Conservation (phyloP, 2,113 vertebrate genomes). For the Anolis sagrei region DNA sequence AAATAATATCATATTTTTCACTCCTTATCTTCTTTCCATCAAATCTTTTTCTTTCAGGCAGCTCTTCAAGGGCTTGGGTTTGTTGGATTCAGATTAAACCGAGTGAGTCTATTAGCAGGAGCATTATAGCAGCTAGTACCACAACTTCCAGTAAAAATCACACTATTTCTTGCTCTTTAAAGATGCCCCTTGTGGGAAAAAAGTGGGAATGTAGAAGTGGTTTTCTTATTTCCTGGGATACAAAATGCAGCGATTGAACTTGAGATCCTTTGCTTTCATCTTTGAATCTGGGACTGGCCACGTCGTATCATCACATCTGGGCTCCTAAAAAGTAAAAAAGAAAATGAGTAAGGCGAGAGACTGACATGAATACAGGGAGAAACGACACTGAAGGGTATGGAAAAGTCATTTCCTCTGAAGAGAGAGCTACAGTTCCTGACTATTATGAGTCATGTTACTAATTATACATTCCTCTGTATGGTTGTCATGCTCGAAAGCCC, state of each 20-base stretch:
- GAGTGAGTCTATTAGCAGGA: background rate
- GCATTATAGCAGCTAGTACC: constrained; percentile 16
- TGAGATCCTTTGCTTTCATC: background rate
- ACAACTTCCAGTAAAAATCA: constrained; percentile 28
- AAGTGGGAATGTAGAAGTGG: constrained; percentile 6
- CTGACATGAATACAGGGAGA: constrained; percentile 20
- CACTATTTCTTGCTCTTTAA: constrained; percentile 28
- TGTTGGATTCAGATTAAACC: constrained; percentile 25
- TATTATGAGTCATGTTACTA: constrained; percentile 68
- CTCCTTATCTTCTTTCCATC: constrained; percentile 36
- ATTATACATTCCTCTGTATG: constrained; percentile 53
- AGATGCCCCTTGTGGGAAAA: constrained; percentile 31
- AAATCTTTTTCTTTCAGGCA: constrained; percentile 28
- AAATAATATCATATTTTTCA: constrained; percentile 17
- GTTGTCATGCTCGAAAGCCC: constrained; percentile 30
- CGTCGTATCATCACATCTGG: constrained; percentile 40
- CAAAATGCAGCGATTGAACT: constrained; percentile 1
- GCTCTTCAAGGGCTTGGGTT: constrained; percentile 15
- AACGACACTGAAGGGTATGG: constrained; percentile 18
- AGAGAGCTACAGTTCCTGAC: constrained; percentile 43
- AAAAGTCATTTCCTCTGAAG: constrained; percentile 57
- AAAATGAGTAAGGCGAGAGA: constrained; percentile 30
- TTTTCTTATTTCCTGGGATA: constrained; percentile 32
- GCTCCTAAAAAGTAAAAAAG: constrained; percentile 64
- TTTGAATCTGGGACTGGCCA: background rate